Percentiles rank a stretch among this genome's conserved stretches.
phyloP scores from a whole-genome alignment of 2,888 invertebrate species.

The Leptogaster cylindrica region DNA sequence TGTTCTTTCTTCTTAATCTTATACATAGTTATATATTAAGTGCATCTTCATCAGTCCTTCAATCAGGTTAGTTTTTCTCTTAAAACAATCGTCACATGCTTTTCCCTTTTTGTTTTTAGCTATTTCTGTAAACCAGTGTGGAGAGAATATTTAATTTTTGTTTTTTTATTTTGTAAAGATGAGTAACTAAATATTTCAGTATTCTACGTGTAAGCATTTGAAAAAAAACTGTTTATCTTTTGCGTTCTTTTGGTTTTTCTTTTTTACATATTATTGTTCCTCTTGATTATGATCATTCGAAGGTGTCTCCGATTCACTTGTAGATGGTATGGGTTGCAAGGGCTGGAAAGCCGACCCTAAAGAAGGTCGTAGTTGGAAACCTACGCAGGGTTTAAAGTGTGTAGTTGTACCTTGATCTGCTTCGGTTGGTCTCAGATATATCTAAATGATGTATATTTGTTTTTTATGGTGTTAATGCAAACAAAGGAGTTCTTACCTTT shows the following conservation, averaged over 20 bases:
- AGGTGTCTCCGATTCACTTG: slow-evolving; percentile 6
- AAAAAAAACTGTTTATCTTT: slow-evolving; percentile 16
- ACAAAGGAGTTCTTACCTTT: slow-evolving; percentile 63
- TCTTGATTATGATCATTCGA: slow-evolving; percentile 36
- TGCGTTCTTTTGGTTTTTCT: slow-evolving; percentile 12
- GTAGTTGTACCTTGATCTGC: slow-evolving; percentile 47
- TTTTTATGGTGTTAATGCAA: background rate
- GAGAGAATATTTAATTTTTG: slow-evolving; percentile 29
- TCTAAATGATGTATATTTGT: slow-evolving; percentile 33
- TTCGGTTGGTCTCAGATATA: slow-evolving; percentile 47
- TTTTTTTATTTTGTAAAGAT: slow-evolving; percentile 26
- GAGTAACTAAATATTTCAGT: slow-evolving; percentile 22
- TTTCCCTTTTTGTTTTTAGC: background rate
- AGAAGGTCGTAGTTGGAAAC: slow-evolving; percentile 80
- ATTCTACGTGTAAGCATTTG: slow-evolving; percentile 32
- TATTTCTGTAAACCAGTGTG: slow-evolving; percentile 21
- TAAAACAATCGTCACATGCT: slow-evolving; percentile 18
- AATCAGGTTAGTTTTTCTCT: slow-evolving; percentile 43
- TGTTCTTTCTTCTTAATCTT: slow-evolving; percentile 41
- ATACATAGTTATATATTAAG: slow-evolving; percentile 43
- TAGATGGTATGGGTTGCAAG: slow-evolving; percentile 43
- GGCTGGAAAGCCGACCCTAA: slow-evolving; percentile 82
- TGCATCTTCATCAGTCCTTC: slow-evolving; percentile 47
- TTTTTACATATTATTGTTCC: slow-evolving; percentile 43
- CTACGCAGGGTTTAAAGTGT: slow-evolving; percentile 69